phyloP scores from a whole-genome alignment of 1,140 invertebrate genomes.

The Euura saliciscinereae region DNA sequence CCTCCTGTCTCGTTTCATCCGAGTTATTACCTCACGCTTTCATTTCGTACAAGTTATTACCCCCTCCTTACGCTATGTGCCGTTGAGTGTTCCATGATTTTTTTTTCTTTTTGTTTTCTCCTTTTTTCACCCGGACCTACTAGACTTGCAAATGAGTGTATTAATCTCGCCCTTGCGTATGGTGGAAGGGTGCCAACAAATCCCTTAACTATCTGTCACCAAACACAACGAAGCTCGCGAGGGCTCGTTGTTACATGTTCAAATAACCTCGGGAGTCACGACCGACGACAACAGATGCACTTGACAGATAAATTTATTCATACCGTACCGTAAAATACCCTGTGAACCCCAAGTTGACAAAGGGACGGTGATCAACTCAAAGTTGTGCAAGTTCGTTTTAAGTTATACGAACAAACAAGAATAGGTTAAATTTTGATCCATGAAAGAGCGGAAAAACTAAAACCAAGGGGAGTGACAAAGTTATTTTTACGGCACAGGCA shows the following conservation, averaged over 20 bases:
- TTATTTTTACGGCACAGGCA: no score
- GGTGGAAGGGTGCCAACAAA: background rate
- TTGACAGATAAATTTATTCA: slow-evolving; percentile 1
- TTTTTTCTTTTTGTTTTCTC: no score
- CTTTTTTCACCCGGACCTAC: background rate
- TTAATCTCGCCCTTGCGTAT: background rate
- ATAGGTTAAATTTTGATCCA: no score
- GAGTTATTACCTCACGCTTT: background rate
- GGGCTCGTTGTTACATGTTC: background rate
- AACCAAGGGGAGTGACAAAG: no score
- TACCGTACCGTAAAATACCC: background rate
- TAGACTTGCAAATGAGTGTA: background rate
- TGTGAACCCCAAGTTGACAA: background rate
- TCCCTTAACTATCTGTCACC: background rate
- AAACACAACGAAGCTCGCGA: background rate
- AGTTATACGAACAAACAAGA: no score
- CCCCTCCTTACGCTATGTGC: background rate
- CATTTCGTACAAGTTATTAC: background rate
- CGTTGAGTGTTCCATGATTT: background rate
- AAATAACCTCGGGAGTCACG: background rate
- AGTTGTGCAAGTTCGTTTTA: no score
- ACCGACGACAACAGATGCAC: background rate
- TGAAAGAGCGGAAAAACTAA: no score
- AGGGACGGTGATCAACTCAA: background rate
- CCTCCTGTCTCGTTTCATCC: background rate